Evolutionary conservation across 1,140 invertebrate species (phyloP), one percentile per base, ranked within the genome.

Genomic region (Temnothorax nylanderi): DNA sequence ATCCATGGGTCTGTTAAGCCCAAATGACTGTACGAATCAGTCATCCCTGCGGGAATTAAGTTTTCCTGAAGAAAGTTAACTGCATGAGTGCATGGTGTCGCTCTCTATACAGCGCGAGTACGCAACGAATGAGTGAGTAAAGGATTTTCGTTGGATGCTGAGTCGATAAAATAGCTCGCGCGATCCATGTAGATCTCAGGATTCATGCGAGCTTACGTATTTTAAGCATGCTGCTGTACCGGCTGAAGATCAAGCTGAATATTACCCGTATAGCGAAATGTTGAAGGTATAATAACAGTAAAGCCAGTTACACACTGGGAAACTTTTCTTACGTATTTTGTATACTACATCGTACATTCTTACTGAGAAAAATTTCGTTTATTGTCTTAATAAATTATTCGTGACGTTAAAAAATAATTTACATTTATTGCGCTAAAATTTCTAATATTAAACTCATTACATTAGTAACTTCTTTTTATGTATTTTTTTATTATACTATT

Each of bases 241-340:
- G 69, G 16, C 71, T 47, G 69, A 47, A 60, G 69, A 62, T 74
- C 13, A 32, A 21, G 2, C 64, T 67, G 37, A 34, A 21, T 16
- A 62, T 11, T 18, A 34, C 4, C 37, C n/a, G 4, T 1, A 54
- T 1, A 54, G 18, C 1, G 2, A 34, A 2, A 34, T 10, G 26
- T 69, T 69, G 2, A 13, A 60, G 32, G 34, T 71, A n/a, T n/a
- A n/a, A n/a, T n/a, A 44, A 2, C 21, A 26, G 49, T 81, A 62
- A 84, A 90, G 84, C 47, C 71, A 54, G 58, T 69, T 85, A 41
- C 18, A 87, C 74, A 88, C 51, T 67, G 11, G n/a, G 7, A 26
- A 71, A 87, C 13, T 74, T 49, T 11, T 56, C 16, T 34, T 34
- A 71, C 21, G 7, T 2, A 18, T 60, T 56, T 32, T 37, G 0